Base-by-base conservation (phyloP, 2,888 invertebrate genomes). In the Bellardia bayeri region DNA sequence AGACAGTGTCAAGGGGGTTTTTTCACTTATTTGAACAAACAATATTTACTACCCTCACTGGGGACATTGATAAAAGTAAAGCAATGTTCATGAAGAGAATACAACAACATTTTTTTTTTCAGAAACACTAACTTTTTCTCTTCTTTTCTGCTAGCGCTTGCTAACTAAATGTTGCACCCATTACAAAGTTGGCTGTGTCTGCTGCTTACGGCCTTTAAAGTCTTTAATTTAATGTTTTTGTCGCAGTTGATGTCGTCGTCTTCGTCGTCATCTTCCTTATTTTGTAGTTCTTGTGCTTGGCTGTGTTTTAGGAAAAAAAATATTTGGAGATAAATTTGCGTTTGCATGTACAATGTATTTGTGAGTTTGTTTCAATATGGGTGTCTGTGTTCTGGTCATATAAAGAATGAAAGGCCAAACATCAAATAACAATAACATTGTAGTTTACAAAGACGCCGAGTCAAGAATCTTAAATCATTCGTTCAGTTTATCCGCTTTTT, bases 271-370 rank as follows among this genome's bases (percentile, higher is more conserved):
- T 80, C 1, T 61, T 69, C 16, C 5, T 9, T 49, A 14, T 58
- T 51, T n/a, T 7, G 37, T 11, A n/a, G 63, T 58, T 56, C 23
- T 37, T 58, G 33, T 33, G 0, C 16, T 45, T 14, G 56, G 40
- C 37, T 64, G 45, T 64, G 13, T 49, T 58, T 42, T 49, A 13
- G 54, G 68, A 45, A 45, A 45, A 45, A 68, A 79, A 66, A 85
- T 76, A 82, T 76, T 82, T 82, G 69, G 56, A 63, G 56, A 85
- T 80, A 85, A n/a, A 49, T 49, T 54, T 80, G 63, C 11, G 13
- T 16, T 37, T 66, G 1, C 33, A 23, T 66, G 3, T 14, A 7
- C 40, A 37, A 13, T 9, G 16, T 56, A 16, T 45, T 11, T 66
- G 45, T 54, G 1, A 76, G 11, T 37, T 5, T 66, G 54, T 49